These are phyloP conservation scores for Brachyrhaphis roseni DNA, from an alignment of 2,797 vertebrate species.

Conservation along the genomic window DNA sequence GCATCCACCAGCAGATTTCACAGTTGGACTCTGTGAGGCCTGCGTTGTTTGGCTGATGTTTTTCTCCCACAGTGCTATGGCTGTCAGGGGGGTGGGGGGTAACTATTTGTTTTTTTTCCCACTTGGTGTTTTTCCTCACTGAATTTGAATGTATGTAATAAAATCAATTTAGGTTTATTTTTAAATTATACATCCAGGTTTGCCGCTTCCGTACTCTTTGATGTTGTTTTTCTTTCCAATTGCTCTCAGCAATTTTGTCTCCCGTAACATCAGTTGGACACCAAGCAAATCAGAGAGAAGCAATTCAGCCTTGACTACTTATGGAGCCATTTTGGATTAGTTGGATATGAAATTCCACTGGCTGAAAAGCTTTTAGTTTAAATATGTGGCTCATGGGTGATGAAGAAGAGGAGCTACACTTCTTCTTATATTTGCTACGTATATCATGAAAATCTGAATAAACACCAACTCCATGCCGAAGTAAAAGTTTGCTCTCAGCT, in stretches of 20 bases:
- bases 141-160: not conserved
- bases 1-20: conserved; percentile 3
- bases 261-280: not conserved
- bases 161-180: not conserved
- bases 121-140: conserved; percentile 6
- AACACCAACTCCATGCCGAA: not conserved
- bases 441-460: not conserved
- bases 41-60: not conserved
- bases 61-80: not conserved
- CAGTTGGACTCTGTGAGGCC: not conserved
- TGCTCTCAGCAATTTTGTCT: not conserved
- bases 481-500: not conserved
- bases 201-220: not conserved
- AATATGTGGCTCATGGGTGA: not conserved
- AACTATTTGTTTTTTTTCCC: not conserved
- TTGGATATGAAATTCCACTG: conserved; percentile 1
- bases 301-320: not conserved
- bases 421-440: not conserved
- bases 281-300: conserved; percentile 1
- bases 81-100: no score
- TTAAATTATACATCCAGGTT: not conserved
- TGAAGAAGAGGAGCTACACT: not conserved
- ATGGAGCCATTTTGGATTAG: conserved; percentile 11
- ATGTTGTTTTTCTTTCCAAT: conserved; percentile 12
- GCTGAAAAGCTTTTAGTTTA: not conserved